Base-by-base conservation (phyloP, 2,113 vertebrate species). In the Antechinus flavipes region DNA sequence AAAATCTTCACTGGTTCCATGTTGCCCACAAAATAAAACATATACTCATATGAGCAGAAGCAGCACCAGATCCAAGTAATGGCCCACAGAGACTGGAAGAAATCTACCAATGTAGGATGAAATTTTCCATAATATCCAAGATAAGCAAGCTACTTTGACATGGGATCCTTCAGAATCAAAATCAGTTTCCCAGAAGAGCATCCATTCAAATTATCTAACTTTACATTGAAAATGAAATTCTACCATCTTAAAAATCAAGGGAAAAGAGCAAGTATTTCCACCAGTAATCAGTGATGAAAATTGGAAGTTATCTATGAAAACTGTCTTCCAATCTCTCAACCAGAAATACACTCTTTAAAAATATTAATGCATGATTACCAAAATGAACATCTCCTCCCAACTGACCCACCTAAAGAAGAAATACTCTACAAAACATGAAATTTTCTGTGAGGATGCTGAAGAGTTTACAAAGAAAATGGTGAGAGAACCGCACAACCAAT, bases 221-320 rank as follows among this genome's bases (percentile, higher is more conserved):
- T 99, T 98, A 99, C 99, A n/a, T 99, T 99, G 98, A 99, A 99
- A 99, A 99, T 98, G 97, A 99, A 99, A 98, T 99, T 99, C 98
- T 99, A 99, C 97, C 99, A 99, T 98, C 99, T 99, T 97, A 99
- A 99, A 99, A 98, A 99, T 99, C 89, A 98, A 99, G 95, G 99
- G 99, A 98, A 99, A 99, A 98, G 99, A 99, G 95, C 99, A 99
- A 97, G 98, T 99, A 94, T 99, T 99, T 98, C 98, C 99, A 98
- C 99, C 99, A 92, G 14, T 76, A 76, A 42, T n/a, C n/a, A 42
- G 99, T 99, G 97, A 99, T 98, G 99, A 99, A 99, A 99, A 99
- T 99, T 99, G 99, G 99, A 99, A 99, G 97, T 99, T 99, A 98
- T 99, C 99, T 98, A 99, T 99, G 98, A 99, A 99, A 99, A 99